Evolutionary conservation across 2,888 invertebrate species (phyloP), one percentile per base, ranked within the genome.

Genomic region (Lochmaea crataegi): DNA sequence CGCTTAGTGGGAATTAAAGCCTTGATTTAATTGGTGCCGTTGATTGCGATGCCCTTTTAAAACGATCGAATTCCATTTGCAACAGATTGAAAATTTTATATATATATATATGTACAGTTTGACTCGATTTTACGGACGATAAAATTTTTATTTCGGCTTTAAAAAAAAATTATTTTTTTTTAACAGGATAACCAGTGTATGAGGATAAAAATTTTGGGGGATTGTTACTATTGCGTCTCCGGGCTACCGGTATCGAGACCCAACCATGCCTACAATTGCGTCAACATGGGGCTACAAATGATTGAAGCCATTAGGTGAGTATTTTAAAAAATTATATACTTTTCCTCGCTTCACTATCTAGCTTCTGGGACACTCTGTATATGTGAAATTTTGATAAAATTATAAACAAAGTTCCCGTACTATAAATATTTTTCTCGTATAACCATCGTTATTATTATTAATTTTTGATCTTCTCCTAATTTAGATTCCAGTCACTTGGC

Each of bases 201-300:
- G 93, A 89, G 97, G 68, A 98, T 98, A 83, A 98, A 98, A 89
- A 97, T 98, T 79, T 90, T 98, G 7, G 97, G 97, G 0, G 97
- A 98, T 86, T 98, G 97, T 85, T 98, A 98, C 87, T 97, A 97
- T 87, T 97, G 97, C 85, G 97, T 97, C 10, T 96, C 96, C 0
- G 97, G 97, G 0, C 89, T 97, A 80, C 97, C 97, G 0, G 92
- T 97, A 41, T 96, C 96, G 7, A 88, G 97, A 71, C 97, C 97
- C 0, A 96, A 96, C 87, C 97, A 97, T 85, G 97, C 97, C 0
- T 94, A 94, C 86, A 97, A 97, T 88, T 97, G 97, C 84, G 97
- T 97, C 83, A 95, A 96, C 82, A 97, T 97, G 97, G 97, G 97
- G 0, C 87, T 98, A 76, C 94, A 96, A 86, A 97, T 97, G 97